Base-by-base conservation (phyloP, 2,888 invertebrate species). In the Drosophila recens region DNA sequence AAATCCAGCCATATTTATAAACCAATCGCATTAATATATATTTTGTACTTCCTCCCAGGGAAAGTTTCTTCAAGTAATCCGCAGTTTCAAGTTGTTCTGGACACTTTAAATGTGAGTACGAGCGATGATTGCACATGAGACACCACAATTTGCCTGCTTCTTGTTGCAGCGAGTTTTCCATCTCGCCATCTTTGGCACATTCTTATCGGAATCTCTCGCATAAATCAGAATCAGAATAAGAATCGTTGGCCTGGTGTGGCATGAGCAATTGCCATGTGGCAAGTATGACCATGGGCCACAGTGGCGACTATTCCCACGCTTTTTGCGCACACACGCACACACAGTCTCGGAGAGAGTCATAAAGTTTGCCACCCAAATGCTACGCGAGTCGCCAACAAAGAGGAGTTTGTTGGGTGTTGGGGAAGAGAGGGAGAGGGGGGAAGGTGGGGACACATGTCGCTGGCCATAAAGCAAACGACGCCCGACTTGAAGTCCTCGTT, bases 191-290 rank as follows among this genome's bases (percentile, higher is more conserved):
- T 53, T 70, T 67, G 81, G 69, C 77, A 68, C 76, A 81, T 78
- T 75, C 79, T 64, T 84, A 87, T 85, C 80, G 68, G 66, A 73
- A 80, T 74, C 85, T 80, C 34, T 53, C 51, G 70, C 87, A 87
- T 84, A 87, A 87, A 84, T 84, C 84, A 82, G 77, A 65, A 74
- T 81, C 77, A 54, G 73, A 65, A 74, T 81, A 74, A 54, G 73
- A 79, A 68, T 74, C 56, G 40, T 62, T 42, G 40, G 58, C 13
- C 51, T 71, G 58, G 70, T 40, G 43, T 58, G 64, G 61, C 67
- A 73, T 71, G 67, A 75, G 72, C 67, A 65, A 65, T 70, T 27
- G 72, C 65, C 36, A 45, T 53, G 75, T 38, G 61, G 48, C 67
- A 36, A n/a, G 62, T 42, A 58, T 69, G 67, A 61, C 65, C 69